Base-by-base conservation (phyloP, 2,113 vertebrate species). In the Triplophysa rosa region DNA sequence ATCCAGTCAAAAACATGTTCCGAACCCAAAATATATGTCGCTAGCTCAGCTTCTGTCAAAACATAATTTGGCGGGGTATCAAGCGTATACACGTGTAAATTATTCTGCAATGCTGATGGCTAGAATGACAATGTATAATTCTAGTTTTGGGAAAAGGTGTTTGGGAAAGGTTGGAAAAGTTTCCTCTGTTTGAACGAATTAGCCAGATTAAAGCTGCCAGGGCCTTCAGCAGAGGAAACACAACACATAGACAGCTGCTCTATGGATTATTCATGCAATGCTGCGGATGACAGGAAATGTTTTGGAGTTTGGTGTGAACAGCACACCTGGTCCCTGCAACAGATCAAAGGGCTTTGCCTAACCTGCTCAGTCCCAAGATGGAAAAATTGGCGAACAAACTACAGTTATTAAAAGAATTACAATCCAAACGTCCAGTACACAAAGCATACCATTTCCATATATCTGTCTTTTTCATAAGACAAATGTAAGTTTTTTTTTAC, bases 231-330 rank as follows among this genome's bases (percentile, higher is more conserved):
- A 70, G 75, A 79, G 71, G 61, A 77, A 64, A 33, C 29, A 71
- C 49, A 75, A 58, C 17, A 63, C 65, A 64, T 19, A 71, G 67
- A 67, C 86, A 89, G 58, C 74, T 81, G 66, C 76, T 71, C 68
- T 37, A 76, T 88, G 77, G 54, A 78, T 83, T 84, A 87, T 87
- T 66, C 79, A 86, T 84, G 83, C 14, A 21, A 21, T 61, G 54
- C 70, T 73, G 49, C 47, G 74, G 69, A 80, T 75, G 47, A 80
- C 63, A 14, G 67, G 58, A 82, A 75, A 17, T 64, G 26, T 82
- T 78, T 72, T 77, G 11, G 33, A 80, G 58, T 62, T 78, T 40
- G 58, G 42, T 69, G 19, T 13, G 19, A 54, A n/a, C 12, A 54
- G 45, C 62, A 56, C 73, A 76, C 77, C 68, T 74, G 54, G 78